A percentile compares a stretch with the other conserved stretches of the same genome.
These are phyloP conservation scores for Oreocharis arfaki DNA, from an alignment of 2,113 vertebrate genomes.

Conservation along the genomic window DNA sequence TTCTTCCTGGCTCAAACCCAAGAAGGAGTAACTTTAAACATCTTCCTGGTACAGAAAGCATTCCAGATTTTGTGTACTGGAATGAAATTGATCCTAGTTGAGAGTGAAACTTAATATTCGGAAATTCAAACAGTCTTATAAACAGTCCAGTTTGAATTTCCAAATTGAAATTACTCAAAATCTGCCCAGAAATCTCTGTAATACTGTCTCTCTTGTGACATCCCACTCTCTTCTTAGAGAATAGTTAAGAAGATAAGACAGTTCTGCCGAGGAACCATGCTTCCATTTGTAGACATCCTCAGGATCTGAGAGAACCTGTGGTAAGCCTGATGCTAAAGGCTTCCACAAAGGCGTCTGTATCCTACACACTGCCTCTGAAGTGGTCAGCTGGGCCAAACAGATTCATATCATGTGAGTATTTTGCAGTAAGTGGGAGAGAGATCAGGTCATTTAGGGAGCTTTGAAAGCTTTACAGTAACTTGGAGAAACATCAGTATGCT, in stretches of 20 bases:
- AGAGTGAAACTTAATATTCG: not conserved
- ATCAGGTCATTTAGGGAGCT: constrained; percentile 16
- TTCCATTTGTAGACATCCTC: not conserved
- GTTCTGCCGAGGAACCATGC: not conserved
- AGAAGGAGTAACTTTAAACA: not conserved
- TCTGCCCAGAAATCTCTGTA: not conserved
- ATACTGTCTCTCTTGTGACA: not conserved
- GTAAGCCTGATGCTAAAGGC: not conserved
- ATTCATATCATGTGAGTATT: not conserved
- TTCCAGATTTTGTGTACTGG: not conserved
- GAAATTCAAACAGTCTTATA: not conserved
- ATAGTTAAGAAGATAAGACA: not conserved
- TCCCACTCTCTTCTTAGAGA: not conserved
- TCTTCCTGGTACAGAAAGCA: not conserved
- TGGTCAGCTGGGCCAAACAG: constrained; percentile 15
- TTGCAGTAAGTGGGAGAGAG: not conserved
- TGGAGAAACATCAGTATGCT: not conserved
- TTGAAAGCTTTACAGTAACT: not conserved
- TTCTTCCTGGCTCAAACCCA: constrained; percentile 13
- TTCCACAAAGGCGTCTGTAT: not conserved
- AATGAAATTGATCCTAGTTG: not conserved
- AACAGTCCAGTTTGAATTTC: not conserved
- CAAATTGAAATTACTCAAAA: not conserved
- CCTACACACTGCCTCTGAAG: constrained; percentile 31
- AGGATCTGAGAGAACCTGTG: not conserved